Evolutionary conservation across 2,113 vertebrate species (phyloP), one percentile per base, ranked within the genome.

Genomic region (Procavia capensis): DNA sequence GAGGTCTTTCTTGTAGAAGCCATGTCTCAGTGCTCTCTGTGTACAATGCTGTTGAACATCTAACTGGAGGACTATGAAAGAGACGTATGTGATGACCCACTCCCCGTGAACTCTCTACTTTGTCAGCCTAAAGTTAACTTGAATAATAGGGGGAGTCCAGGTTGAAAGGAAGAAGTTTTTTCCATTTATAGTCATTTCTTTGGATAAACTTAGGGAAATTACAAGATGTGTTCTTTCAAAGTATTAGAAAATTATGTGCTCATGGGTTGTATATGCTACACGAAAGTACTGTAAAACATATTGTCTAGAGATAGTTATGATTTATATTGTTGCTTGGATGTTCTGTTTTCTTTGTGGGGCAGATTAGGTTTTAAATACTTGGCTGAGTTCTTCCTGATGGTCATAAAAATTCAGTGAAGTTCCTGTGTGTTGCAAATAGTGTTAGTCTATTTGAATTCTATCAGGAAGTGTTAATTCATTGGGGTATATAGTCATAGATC

Each of bases 171-270:
- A 96, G 96, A 95, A 88, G 95, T 97, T 54, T 94, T 76, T 82
- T 96, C 96, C 96, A 97, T 93, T 96, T 95, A 87, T 54, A 94
- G 70, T 96, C 57, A 88, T 90, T 97, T 84, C 64, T 66, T 96
- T 96, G 96, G 93, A 94, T 97, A 97, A 93, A 94, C 57, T 95
- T 93, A 81, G 95, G 85, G 96, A 91, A 92, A 98, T 97, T 97
- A 94, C 89, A 81, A 59, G 41, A 95, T 96, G 50, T 90, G 91
- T 92, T 98, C 64, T 92, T 61, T 96, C 92, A 98, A 97, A 95
- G 78, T 97, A 11, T 75, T 86, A 95, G 86, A 93, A 97, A 72
- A 66, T 88, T 94, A 96, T 94, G 85, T 97, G 66, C 74, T 25
- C 27, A 19, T 84, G 68, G 11, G 54, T 91, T 93, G 3, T 70